These are phyloP conservation scores for Carduelis carduelis DNA, from an alignment of 2,797 vertebrate genomes.

Conservation along the genomic window DNA sequence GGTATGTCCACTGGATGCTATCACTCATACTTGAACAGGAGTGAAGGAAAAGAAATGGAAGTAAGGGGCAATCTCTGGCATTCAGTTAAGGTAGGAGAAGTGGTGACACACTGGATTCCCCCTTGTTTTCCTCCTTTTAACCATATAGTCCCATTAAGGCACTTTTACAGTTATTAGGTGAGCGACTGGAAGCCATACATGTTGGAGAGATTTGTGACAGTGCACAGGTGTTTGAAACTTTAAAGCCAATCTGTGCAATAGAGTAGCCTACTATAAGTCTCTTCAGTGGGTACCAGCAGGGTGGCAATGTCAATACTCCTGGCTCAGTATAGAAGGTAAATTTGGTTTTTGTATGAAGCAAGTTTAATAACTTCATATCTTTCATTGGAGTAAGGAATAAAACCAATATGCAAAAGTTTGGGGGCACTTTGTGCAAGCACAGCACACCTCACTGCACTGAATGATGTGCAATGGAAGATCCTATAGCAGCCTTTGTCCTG, in stretches of 20 bases:
- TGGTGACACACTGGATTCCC: background rate
- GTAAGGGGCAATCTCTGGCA: background rate
- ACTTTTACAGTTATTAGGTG: background rate
- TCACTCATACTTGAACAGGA: background rate
- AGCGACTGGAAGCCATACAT: background rate
- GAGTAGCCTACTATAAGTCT: background rate
- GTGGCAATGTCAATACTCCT: background rate
- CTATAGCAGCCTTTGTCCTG: background rate
- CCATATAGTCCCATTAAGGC: background rate
- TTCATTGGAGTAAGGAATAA: background rate
- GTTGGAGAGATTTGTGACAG: background rate
- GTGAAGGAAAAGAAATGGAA: background rate
- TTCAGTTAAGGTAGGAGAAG: background rate
- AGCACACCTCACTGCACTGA: background rate
- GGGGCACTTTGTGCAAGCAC: background rate
- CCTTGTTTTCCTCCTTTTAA: background rate
- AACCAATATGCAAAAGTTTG: background rate
- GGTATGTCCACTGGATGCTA: background rate
- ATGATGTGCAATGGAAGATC: background rate
- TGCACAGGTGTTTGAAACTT: background rate
- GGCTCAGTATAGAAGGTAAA: background rate
- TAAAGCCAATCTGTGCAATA: background rate
- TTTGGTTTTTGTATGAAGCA: background rate
- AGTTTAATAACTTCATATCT: background rate
- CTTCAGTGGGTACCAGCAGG: background rate